Evolutionary conservation across 2,888 invertebrate genomes (phyloP).

Genomic region (Aphodius sticticus): DNA sequence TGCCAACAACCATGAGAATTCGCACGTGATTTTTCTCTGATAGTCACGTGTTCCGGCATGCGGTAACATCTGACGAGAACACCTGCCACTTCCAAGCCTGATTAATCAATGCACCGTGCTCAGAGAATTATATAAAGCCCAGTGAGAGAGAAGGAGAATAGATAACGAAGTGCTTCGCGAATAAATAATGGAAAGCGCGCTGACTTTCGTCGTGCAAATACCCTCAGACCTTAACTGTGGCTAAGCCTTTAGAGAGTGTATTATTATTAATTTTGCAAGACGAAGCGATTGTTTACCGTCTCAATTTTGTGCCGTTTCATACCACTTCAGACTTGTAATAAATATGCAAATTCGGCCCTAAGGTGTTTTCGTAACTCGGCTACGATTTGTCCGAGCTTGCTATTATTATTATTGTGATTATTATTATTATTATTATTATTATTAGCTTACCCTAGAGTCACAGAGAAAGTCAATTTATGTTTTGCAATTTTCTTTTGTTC

Average conservation of each 20-base stretch:
- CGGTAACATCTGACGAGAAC: background rate
- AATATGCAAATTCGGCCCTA: background rate
- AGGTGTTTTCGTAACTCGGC: background rate
- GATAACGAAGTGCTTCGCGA: background rate
- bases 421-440: background rate
- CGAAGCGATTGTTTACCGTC: conserved; percentile 4
- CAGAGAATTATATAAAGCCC: background rate
- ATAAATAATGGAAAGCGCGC: background rate
- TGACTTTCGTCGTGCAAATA: background rate
- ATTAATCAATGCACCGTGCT: background rate
- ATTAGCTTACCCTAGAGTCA: background rate
- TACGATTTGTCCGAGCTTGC: background rate
- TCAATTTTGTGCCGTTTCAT: background rate
- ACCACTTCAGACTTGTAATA: background rate
- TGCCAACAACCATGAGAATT: background rate
- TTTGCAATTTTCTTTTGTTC: background rate
- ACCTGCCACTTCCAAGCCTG: background rate
- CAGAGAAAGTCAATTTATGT: background rate
- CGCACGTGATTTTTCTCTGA: background rate
- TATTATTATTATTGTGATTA: background rate
- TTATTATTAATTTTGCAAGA: background rate
- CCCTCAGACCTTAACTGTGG: background rate
- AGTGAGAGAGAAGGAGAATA: background rate
- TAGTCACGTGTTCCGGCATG: background rate
- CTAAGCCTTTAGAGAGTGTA: background rate